Evolutionary conservation across 2,797 vertebrate genomes (phyloP).

Genomic region (Argentina silus): DNA sequence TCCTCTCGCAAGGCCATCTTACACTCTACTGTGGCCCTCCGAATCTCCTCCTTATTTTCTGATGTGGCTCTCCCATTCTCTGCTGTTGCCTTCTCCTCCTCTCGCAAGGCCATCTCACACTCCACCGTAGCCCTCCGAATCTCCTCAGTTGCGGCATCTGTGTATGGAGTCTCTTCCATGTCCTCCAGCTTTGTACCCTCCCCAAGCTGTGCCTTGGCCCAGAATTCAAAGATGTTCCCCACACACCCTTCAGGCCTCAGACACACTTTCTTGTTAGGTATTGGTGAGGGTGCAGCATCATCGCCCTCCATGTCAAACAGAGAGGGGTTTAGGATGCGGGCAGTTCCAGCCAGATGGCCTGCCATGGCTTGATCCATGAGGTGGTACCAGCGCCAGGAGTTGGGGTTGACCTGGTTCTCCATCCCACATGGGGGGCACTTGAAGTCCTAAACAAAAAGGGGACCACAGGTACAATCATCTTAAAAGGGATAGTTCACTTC

Average conservation of each 20-base stretch:
- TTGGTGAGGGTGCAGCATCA: not conserved
- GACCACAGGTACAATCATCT: not conserved
- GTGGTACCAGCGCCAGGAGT: slow-evolving; percentile 19
- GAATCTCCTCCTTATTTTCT: no score
- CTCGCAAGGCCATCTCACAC: slow-evolving; percentile 13
- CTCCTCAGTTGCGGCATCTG: not conserved
- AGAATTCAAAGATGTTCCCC: slow-evolving; percentile 16
- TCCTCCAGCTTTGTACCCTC: not conserved
- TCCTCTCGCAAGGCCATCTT: not conserved
- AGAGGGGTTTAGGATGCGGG: slow-evolving; percentile 16
- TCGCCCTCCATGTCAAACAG: slow-evolving; percentile 12
- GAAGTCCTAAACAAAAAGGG: not conserved
- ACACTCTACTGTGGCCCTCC: not conserved
- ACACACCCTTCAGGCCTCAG: not conserved
- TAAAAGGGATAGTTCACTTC: no score
- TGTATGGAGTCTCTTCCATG: not conserved
- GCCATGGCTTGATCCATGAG: slow-evolving; percentile 21
- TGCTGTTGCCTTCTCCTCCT: not conserved
- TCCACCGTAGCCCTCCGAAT: slow-evolving; percentile 2
- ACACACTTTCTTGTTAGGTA: slow-evolving; percentile 8
- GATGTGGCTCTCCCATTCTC: not conserved
- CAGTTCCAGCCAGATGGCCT: slow-evolving; percentile 7
- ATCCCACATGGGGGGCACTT: slow-evolving; percentile 5
- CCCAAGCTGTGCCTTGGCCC: slow-evolving; percentile 20
- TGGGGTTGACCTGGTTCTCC: not conserved